Conservation (phyloP, 2,888 invertebrate species). For the Alloscopus bannaensis region DNA sequence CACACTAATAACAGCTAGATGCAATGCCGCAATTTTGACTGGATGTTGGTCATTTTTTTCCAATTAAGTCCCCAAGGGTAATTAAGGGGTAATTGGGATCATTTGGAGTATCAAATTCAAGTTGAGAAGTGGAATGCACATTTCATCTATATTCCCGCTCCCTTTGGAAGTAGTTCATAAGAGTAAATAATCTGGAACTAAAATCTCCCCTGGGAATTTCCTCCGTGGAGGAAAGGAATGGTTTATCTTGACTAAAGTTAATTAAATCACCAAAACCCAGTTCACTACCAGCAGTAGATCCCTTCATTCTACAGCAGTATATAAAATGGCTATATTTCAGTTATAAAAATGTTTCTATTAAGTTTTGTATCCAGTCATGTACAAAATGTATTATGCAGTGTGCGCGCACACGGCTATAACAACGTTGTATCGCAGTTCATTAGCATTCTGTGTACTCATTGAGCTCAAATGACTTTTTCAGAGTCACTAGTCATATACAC, state of each 20-base stretch:
- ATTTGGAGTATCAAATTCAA: too few species aligned
- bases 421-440: conserved; percentile 45
- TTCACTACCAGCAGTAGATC: not conserved
- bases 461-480: conserved; percentile 21
- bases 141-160: too few species aligned
- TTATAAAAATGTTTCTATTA: conserved; percentile 17
- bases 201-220: conserved; percentile 34
- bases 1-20: conserved; percentile 20
- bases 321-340: not conserved
- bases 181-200: conserved; percentile 42
- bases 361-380: too few species aligned
- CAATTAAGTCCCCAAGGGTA: conserved; percentile 44
- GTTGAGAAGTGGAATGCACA: too few species aligned
- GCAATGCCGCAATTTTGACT: too few species aligned
- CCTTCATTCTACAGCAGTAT: not conserved
- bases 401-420: conserved; percentile 18
- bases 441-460: conserved; percentile 46
- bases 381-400: not conserved
- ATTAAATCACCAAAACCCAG: conserved; percentile 38
- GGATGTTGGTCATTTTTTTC: too few species aligned
- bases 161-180: too few species aligned
- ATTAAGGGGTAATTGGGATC: conserved; percentile 23
- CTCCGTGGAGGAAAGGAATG: conserved; percentile 8
- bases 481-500: not conserved
- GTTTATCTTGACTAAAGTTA: conserved; percentile 48